Evolutionary conservation across 2,797 vertebrate species (phyloP).

Genomic region (Podargus strigoides): DNA sequence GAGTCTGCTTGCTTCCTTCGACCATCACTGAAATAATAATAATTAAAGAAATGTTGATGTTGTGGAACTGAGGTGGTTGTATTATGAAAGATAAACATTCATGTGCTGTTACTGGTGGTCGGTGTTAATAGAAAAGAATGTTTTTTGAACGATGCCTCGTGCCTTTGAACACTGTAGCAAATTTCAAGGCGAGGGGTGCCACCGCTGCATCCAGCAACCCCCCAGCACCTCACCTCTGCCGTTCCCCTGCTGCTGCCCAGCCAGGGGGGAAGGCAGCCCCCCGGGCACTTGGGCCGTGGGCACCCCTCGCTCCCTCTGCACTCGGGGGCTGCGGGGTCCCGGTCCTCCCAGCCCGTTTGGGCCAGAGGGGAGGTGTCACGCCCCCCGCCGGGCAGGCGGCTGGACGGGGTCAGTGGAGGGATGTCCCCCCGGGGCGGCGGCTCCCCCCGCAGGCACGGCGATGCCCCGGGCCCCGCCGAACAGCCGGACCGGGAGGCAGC

Average conservation of each 20-base stretch:
- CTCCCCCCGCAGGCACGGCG: background rate
- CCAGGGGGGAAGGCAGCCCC: fast-evolving
- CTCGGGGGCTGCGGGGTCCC: background rate
- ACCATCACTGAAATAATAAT: background rate
- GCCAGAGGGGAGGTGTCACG: background rate
- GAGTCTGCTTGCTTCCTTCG: background rate
- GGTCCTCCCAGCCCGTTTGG: fast-evolving
- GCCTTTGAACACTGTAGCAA: background rate
- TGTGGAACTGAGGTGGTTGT: background rate
- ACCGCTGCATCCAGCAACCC: background rate
- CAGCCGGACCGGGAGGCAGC: background rate
- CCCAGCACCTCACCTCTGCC: background rate
- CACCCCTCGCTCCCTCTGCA: background rate
- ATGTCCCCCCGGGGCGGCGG: background rate
- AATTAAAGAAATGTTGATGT: background rate
- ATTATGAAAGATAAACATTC: background rate
- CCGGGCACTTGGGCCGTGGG: too few relatives aligned
- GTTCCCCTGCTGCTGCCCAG: background rate
- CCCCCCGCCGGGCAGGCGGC: background rate
- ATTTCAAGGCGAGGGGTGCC: background rate
- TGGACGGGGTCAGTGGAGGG: background rate
- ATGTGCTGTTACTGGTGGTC: background rate
- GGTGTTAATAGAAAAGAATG: background rate
- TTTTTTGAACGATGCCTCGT: background rate
- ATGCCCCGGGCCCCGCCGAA: background rate